These are phyloP conservation scores for Echeneis naucrates DNA, from an alignment of 2,797 vertebrate species.

Conservation along the genomic window DNA sequence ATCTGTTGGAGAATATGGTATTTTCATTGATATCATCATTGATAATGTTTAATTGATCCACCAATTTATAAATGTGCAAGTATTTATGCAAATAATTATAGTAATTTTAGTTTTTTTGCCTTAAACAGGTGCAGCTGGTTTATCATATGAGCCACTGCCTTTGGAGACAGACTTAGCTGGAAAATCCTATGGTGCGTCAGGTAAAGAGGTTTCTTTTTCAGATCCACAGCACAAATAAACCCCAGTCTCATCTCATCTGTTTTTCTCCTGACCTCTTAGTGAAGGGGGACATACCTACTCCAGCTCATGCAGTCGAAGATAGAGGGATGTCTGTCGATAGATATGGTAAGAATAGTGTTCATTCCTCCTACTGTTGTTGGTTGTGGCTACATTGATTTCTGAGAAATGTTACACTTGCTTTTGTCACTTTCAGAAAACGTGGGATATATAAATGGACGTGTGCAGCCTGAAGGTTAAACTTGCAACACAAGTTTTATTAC, in stretches of 20 bases:
- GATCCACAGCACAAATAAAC: constrained; percentile 9
- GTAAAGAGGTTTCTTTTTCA: neutral
- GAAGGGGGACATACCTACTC: constrained; percentile 59
- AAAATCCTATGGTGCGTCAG: constrained; percentile 62
- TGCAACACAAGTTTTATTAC: neutral
- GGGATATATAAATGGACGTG: constrained; percentile 75
- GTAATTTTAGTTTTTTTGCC: neutral
- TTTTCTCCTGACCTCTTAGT: constrained; percentile 42
- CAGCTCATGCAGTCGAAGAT: constrained; percentile 37
- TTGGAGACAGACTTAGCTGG: constrained; percentile 61
- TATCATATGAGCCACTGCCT: constrained; percentile 60
- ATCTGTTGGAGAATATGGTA: constrained; percentile 48
- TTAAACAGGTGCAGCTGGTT: constrained; percentile 49
- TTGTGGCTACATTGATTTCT: neutral
- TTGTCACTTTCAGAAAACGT: constrained; percentile 65
- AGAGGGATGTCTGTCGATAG: constrained; percentile 49
- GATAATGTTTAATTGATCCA: neutral
- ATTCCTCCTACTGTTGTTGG: neutral
- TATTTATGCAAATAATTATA: too few relatives aligned
- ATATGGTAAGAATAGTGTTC: constrained; percentile 52
- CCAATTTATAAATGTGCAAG: neutral
- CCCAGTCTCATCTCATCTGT: neutral
- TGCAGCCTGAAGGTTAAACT: constrained; percentile 79
- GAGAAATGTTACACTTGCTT: constrained; percentile 10
- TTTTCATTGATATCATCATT: constrained; percentile 11